Evolutionary conservation across 2,797 vertebrate genomes (phyloP), one percentile per base, ranked within the genome.

Genomic region (Anas capensis): DNA sequence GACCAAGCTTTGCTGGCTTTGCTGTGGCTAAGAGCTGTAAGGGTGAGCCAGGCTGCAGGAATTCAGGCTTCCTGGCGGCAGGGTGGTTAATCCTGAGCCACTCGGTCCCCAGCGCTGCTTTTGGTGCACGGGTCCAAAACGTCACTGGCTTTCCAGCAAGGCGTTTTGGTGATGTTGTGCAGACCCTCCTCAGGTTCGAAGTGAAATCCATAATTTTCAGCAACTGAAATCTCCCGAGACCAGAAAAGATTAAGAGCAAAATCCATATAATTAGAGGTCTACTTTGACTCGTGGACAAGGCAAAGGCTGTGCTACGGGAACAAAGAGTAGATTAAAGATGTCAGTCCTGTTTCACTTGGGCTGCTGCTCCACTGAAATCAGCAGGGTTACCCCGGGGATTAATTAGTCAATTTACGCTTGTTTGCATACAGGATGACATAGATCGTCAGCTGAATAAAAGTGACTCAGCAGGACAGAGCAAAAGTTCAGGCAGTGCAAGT

Each of bases 341-440:
- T 95, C 73, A 90, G 86, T 77, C 82, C 73, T 40, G 31, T 68
- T 95, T 44, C 60, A 20, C 87, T 88, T 86, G 78, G 91, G 79
- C 83, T 96, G 88, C 62, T 24, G 76, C 38, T 93, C 86, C 69
- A 31, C 61, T 73, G 82, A 88, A 96, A 93, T 90, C 95, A 73
- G 48, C 40, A 57, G 71, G 56, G 26, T 73, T 95, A 75, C 95
- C 73, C 90, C 36, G 57, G 91, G 95, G 93, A 96, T 96, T 96
- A 95, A 96, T 97, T 97, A 90, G 86, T 29, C 88, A 91, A 60
- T 95, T 95, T 93, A 86, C 57, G 57, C 81, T 97, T 97, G 93
- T 97, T 97, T 96, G 95, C 94, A 96, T 96, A 94, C 88, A 87
- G 82, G 69, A 96, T 94, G 95, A 88, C 84, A 95, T 51, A 88